Percentiles rank a stretch among this genome's conserved stretches.
phyloP scores from a whole-genome alignment of 2,113 vertebrate genomes.

The Eira barbara region DNA sequence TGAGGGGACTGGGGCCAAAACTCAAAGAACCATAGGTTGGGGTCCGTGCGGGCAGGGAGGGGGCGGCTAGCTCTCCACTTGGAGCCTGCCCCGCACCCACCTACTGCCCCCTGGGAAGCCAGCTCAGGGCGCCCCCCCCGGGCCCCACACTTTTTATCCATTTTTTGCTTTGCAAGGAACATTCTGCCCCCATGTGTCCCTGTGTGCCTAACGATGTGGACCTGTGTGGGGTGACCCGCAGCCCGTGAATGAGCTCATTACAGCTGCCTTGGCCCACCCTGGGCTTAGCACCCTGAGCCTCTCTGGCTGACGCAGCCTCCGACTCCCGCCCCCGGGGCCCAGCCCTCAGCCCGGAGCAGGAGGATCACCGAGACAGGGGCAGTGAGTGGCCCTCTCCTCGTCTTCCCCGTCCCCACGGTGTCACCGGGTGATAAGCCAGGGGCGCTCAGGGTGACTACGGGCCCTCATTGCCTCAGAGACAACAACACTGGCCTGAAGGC shows the following conservation, averaged over 20 bases:
- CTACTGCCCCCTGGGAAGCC: neutral
- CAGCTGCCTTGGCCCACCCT: neutral
- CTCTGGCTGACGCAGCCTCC: too few species aligned
- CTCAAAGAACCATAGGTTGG: rapidly evolving
- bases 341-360: neutral
- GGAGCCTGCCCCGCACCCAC: neutral
- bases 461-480: neutral
- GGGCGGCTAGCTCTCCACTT: too few species aligned
- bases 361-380: too few species aligned
- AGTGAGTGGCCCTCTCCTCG: neutral
- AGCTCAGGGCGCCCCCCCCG: rapidly evolving
- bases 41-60: rapidly evolving
- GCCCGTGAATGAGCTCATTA: constrained; percentile 38
- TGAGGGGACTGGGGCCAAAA: rapidly evolving
- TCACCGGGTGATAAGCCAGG: neutral
- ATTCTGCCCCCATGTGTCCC: constrained; percentile 46
- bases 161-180: constrained; percentile 16
- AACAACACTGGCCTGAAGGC: rapidly evolving
- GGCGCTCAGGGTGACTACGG: neutral
- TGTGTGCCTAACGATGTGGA: neutral
- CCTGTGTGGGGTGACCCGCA: neutral
- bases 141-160: rapidly evolving
- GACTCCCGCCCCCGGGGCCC: too few species aligned
- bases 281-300: neutral
- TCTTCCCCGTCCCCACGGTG: neutral